Evolutionary conservation across 2,888 invertebrate species (phyloP), one percentile per base, ranked within the genome.

Genomic region (Nebria brevicollis): DNA sequence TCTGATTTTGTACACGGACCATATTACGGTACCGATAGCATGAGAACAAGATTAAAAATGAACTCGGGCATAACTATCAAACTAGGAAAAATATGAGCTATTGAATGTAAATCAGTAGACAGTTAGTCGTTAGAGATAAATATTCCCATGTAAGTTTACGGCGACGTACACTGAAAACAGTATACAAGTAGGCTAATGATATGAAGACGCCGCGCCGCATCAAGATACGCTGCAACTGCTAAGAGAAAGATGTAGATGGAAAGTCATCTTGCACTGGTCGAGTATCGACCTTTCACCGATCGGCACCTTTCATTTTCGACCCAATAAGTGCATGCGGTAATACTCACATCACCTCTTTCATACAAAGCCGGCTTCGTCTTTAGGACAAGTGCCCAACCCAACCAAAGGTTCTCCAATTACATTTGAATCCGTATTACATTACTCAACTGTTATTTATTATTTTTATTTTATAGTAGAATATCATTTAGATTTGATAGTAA

Each of bases 251-350:
- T 73, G 74, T 26, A 54, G 54, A 54, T 79, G 79, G 75, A 79
- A 79, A 79, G 79, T 79, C 74, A 43, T 73, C 73, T 11, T 41
- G 11, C 10, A 20, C 5, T 25, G 25, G 34, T 70, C 70, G 70
- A 70, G 20, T 66, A 74, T 74, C 77, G 78, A 82, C 82, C 82
- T 82, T 82, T 82, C 82, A 82, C 82, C 76, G 76, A 76, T 79
- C 70, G 64, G 26, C 66, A 64, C 82, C 82, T 82, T 82, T 82
- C 82, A 75, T 82, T 82, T 82, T 82, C 82, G 82, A 79, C 82
- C 82, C 76, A 79, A 79, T 82, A 82, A 82, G 25, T 77, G 79
- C 66, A 79, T 79, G 79, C 77, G 54, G 82, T 77, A 77, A 77
- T 77, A 54, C 54, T 54, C 54, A 54, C 54, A 54, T 54, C 54